Base-by-base conservation (phyloP, 2,888 invertebrate genomes). In the Apamea crenata region DNA sequence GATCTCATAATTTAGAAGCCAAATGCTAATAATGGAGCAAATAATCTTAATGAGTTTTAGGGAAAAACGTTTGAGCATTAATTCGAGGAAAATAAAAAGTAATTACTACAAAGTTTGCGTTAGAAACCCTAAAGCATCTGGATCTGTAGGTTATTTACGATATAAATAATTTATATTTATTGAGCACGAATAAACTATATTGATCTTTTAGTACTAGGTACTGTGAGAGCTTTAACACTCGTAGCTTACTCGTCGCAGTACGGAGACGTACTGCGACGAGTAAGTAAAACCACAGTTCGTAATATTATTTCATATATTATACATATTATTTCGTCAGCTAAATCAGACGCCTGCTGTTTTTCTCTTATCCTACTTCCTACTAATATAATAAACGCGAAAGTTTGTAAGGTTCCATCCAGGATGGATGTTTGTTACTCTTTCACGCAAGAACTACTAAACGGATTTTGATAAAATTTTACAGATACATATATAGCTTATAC, bases 1-100 rank as follows among this genome's bases (percentile, higher is more conserved):
- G 67, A 69, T 63, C 75, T 75, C 84, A 84, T 84, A 85, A 85
- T 69, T 85, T 61, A 76, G 44, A 72, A 69, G 68, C 82, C 86
- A 59, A 84, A 70, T 84, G 86, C 69, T 83, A 70, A 84, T 83
- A 86, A 86, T 74, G 83, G 82, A 72, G 69, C 53, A 47, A 70
- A 47, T 67, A 86, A 83, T 63, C 59, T 74, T 83, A 78, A 78
- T 69, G 73, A 66, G 65, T 63, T 78, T 72, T 83, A 50, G 70
- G 63, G 36, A 66, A 74, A 74, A 77, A 69, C n/a, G 56, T 61
- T 65, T 78, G 2, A 4, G n/a, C 25, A 50, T 70, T 78, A 63
- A 56, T 69, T 70, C 1, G 40, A 25, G 16, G 29, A 59, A 81
- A 59, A 73, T 44, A 44, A n/a, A 47, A 66, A n/a, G 66, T 40